Evolutionary conservation across 2,888 invertebrate species (phyloP), one percentile per base, ranked within the genome.

Genomic region (Germaria angustata): DNA sequence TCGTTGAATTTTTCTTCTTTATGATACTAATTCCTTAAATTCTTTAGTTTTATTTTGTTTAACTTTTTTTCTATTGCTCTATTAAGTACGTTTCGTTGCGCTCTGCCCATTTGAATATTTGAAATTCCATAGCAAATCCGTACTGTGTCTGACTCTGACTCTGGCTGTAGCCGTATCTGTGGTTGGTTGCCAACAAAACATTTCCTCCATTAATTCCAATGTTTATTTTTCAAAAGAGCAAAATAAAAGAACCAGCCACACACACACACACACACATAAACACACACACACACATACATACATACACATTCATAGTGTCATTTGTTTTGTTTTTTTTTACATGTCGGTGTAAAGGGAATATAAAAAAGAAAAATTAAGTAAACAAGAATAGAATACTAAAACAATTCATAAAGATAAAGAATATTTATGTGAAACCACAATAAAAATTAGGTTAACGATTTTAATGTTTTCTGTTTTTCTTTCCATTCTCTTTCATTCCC

Each of bases 371-470:
- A 7, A 39, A n/a, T n/a, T n/a, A 24, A 66, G 13, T 55, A 82
- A 65, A 72, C 13, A 76, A 65, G 39, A 51, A 59, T 51, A 51
- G 61, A 63, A 77, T 44, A 81, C 28, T 69, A 79, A 76, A 80
- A 71, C 84, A 78, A 81, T 80, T 78, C 84, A 81, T 84, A 84
- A 84, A 84, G 84, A 84, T 80, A 84, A 84, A 75, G 80, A 49
- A 77, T 75, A 85, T 85, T 85, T 85, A 85, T 84, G 80, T 82
- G 78, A 80, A 59, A 80, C 85, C 85, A 82, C 77, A 82, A 75
- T 86, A 85, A 86, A 88, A 88, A 88, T 88, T 88, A 88, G 88
- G 88, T 88, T 88, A 88, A 88, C 88, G 88, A 88, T 88, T 87
- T 87, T 87, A 86, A 51, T 79, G 61, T 66, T 69, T 71, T 79